A percentile compares a stretch with the other conserved stretches of the same genome.
These are phyloP conservation scores for Caenorhabditis doughertyi DNA, from an alignment of 2,888 invertebrate genomes.

Conservation along the genomic window DNA sequence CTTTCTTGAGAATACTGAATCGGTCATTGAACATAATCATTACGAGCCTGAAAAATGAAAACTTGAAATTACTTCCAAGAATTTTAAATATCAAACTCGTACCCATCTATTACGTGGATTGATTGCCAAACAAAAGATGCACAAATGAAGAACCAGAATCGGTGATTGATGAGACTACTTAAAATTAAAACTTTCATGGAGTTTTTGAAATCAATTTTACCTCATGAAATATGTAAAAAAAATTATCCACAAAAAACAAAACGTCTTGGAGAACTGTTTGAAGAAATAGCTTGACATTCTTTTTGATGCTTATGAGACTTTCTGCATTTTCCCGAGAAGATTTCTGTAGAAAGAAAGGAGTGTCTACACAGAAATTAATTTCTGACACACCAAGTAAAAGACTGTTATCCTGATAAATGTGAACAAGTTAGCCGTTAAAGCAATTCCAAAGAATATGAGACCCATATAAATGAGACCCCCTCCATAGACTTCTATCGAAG, in stretches of 20 bases:
- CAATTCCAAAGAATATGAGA: conserved; percentile 1
- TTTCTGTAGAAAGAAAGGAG: background rate
- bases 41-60: conserved; percentile 40
- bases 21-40: conserved; percentile 53
- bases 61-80: background rate
- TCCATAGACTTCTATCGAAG: background rate
- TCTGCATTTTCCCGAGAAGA: background rate
- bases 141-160: conserved; percentile 48
- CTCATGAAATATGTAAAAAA: conserved; percentile 25
- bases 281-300: conserved; percentile 32
- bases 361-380: background rate
- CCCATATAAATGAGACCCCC: conserved; percentile 4
- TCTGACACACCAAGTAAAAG: conserved; percentile 25
- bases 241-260: conserved; percentile 39
- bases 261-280: conserved; percentile 42
- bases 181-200: background rate
- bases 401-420: conserved; percentile 21
- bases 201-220: background rate
- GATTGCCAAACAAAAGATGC: conserved; percentile 44
- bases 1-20: conserved; percentile 1
- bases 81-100: background rate
- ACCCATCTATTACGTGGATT: conserved; percentile 46
- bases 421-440: conserved; percentile 14
- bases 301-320: background rate
- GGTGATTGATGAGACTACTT: conserved; percentile 23